Evolutionary conservation across 1,140 invertebrate genomes (phyloP).

Genomic region (Lepidurus packardi): DNA sequence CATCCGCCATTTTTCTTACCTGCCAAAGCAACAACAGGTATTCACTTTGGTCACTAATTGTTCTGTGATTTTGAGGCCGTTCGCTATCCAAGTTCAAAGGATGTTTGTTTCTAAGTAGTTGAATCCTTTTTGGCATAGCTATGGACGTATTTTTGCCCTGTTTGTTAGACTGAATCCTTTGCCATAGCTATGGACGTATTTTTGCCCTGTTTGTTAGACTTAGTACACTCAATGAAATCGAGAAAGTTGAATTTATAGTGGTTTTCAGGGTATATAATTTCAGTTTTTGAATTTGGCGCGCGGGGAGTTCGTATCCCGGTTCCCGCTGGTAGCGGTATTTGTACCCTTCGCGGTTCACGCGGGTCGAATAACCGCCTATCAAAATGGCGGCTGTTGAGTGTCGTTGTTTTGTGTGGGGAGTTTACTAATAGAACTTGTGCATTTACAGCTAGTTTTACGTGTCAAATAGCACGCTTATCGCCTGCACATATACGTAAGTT

Average conservation of each 20-base stretch:
- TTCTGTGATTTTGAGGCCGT: slow-evolving; percentile 4
- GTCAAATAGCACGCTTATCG: not conserved
- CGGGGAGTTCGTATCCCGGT: not conserved
- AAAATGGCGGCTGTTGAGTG: slow-evolving; percentile 15
- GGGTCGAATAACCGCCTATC: slow-evolving; percentile 12
- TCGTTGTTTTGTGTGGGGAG: slow-evolving; percentile 17
- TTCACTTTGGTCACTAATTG: not conserved
- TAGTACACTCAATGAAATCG: not conserved
- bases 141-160: not conserved
- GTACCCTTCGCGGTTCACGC: not conserved
- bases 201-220: not conserved
- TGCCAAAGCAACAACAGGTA: not conserved
- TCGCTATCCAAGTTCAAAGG: not conserved
- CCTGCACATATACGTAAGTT: not conserved
- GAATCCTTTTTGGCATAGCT: not conserved
- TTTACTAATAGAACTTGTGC: slow-evolving; percentile 8
- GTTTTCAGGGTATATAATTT: not conserved
- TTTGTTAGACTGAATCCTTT: not conserved
- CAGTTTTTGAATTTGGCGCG: not conserved
- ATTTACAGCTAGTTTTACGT: not conserved
- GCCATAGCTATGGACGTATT: not conserved
- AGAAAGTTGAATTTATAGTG: no score
- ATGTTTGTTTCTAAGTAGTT: not conserved
- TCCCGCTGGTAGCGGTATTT: not conserved
- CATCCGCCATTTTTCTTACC: not conserved